Base-by-base conservation (phyloP, 2,888 invertebrate genomes). In the Nesidiocoris tenuis region DNA sequence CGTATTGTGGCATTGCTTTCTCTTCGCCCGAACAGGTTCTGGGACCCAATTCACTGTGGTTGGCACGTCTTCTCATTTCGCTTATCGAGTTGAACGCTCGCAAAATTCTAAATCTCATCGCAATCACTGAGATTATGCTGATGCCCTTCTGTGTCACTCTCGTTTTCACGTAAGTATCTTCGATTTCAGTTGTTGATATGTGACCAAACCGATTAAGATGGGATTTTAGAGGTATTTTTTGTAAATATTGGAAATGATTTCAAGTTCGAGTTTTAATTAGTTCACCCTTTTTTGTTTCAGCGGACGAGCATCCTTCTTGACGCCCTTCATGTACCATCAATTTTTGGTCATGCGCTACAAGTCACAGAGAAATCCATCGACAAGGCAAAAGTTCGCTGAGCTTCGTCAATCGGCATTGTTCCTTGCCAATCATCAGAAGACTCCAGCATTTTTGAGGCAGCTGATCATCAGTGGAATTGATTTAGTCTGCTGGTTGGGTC, bases 241-340 rank as follows among this genome's bases (percentile, higher is more conserved):
- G n/a, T n/a, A n/a, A n/a, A n/a, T n/a, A n/a, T n/a, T n/a, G n/a
- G n/a, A n/a, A n/a, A n/a, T n/a, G n/a, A n/a, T n/a, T n/a, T n/a
- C n/a, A n/a, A n/a, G n/a, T n/a, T n/a, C n/a, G n/a, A n/a, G 16
- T 64, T 64, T 74, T 61, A 17, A 25, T 72, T 23, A n/a, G 22
- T 71, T 18, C 2, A 24, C 17, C 61, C 5, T 23, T 76, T 71
- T 79, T 80, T 79, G 79, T 86, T 87, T 66, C 86, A 98, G 97
- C 84, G 97, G 97, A 24, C 90, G 91, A 84, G 93, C 93, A 82
- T 94, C 93, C 24, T 86, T 98, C 76, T 86, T 98, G 82, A 93
- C 96, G 16, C 97, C 98, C 61, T 93, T 99, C 85, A 90, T 97
- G 82, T 99, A 98, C 87, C 98, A 97, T 85, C 94, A 98, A 84